Evolutionary conservation across 2,888 invertebrate species (phyloP).

Genomic region (Mesodorylaimus sp.): DNA sequence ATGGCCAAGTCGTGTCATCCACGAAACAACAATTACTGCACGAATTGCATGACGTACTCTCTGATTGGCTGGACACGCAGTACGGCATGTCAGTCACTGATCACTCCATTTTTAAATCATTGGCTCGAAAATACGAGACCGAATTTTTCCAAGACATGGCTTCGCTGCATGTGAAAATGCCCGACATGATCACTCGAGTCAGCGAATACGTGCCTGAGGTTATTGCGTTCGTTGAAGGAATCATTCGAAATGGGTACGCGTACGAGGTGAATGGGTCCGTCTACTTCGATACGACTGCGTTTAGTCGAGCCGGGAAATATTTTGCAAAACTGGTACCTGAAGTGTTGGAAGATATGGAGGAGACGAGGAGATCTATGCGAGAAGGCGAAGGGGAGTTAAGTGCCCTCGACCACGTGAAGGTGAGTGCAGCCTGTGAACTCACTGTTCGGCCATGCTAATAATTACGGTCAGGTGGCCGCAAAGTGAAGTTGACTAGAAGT

Average conservation of each 20-base stretch:
- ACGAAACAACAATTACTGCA: conserved; percentile 37
- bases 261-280: conserved; percentile 57
- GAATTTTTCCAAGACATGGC: conserved; percentile 91
- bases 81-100: conserved; percentile 62
- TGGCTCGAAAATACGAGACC: conserved; percentile 75
- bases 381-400: conserved; percentile 43
- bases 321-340: conserved; percentile 97
- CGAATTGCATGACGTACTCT: conserved; percentile 63
- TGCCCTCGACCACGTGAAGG: no score
- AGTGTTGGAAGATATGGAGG: conserved; percentile 64
- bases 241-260: conserved; percentile 55
- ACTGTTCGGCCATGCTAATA: no score
- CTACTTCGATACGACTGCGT: conserved; percentile 80
- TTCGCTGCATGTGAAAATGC: conserved; percentile 68
- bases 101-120: conserved; percentile 65
- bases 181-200: conserved; percentile 85
- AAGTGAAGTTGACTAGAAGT: no score
- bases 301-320: conserved; percentile 63
- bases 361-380: conserved; percentile 34
- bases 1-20: no score
- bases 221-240: conserved; percentile 64
- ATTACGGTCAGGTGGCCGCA: no score
- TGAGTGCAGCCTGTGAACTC: no score
- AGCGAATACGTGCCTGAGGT: conserved; percentile 97
- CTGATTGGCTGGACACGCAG: conserved; percentile 73